A percentile compares a stretch with the other conserved stretches of the same genome.
phyloP scores from a whole-genome alignment of 2,113 vertebrate genomes.

The human region GRCh38 chr3:13792001-13792500 shows the following conservation, averaged over 20 bases:
- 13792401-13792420: neutral
- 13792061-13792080: neutral
- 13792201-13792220: rapidly evolving
- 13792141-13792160: no score
- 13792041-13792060: neutral
- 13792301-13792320: neutral
- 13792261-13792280: neutral
- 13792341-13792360: rapidly evolving
- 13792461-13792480: neutral
- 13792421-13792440: neutral
- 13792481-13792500: neutral
- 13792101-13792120: neutral
- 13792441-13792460: no score
- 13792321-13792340: neutral
- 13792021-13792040: neutral
- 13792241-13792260: neutral
- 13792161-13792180: neutral
- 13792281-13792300: rapidly evolving
- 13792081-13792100: neutral
- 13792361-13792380: neutral
- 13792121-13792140: neutral
- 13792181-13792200: rapidly evolving
- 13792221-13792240: neutral
- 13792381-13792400: rapidly evolving
- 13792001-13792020: neutral